Conservation (phyloP, 2,888 invertebrate genomes). For the Macropis europaea region DNA sequence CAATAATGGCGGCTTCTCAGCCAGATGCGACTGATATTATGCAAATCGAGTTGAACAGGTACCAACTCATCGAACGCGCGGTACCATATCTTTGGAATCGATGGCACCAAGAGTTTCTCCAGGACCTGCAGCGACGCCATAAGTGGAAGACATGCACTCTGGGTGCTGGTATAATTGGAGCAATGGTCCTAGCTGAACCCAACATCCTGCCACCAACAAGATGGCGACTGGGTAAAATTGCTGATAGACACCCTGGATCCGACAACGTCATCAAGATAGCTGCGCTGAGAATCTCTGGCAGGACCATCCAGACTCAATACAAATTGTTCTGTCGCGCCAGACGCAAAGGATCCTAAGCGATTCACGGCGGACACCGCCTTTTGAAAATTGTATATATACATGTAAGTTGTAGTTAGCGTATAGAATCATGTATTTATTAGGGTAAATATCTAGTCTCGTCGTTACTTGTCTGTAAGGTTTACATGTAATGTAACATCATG, state of each 20-base stretch:
- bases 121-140: conserved; percentile 17
- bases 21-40: neutral
- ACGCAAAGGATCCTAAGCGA: too few relatives aligned
- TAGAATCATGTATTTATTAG: too few relatives aligned
- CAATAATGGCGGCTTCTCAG: neutral
- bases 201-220: conserved; percentile 21
- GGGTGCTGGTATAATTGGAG: neutral
- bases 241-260: conserved; percentile 13
- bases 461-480: too few relatives aligned
- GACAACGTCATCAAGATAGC: conserved; percentile 1
- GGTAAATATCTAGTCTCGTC: too few relatives aligned
- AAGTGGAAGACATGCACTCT: neutral
- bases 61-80: conserved; percentile 36
- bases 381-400: too few relatives aligned
- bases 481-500: too few relatives aligned
- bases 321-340: neutral
- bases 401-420: too few relatives aligned
- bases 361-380: too few relatives aligned
- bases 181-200: conserved; percentile 9
- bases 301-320: neutral
- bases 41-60: neutral
- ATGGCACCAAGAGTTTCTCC: conserved; percentile 41
- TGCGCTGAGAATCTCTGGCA: neutral
- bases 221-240: conserved; percentile 27
- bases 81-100: conserved; percentile 57